phyloP scores from a whole-genome alignment of 2,113 vertebrate species.

The Eclectus roratus region DNA sequence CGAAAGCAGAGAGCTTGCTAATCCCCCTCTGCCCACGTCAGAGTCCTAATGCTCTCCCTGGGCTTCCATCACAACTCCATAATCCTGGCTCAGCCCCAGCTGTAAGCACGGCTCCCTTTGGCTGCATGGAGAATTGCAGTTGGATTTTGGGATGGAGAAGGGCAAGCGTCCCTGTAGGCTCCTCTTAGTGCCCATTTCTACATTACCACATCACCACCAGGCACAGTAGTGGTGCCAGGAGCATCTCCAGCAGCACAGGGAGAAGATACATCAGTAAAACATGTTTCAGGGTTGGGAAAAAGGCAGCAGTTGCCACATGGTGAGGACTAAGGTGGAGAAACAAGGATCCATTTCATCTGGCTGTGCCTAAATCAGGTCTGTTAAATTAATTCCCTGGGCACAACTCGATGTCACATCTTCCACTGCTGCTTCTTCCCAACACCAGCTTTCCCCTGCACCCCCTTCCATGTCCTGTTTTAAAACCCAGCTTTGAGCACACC shows the following conservation, averaged over 20 bases:
- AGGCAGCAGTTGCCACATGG: accelerated
- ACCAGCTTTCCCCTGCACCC: not conserved
- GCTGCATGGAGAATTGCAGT: accelerated
- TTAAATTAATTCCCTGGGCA: not conserved
- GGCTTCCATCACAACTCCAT: not conserved
- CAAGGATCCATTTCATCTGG: not conserved
- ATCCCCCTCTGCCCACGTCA: constrained; percentile 14
- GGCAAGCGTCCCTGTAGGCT: not conserved
- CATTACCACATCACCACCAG: not conserved
- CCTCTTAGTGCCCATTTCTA: not conserved
- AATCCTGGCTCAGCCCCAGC: not conserved
- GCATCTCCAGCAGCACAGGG: not conserved
- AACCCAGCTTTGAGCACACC: not conserved
- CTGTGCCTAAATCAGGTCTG: not conserved
- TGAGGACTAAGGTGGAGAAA: not conserved
- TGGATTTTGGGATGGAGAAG: not conserved
- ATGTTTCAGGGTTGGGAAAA: not conserved
- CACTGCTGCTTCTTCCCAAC: not conserved
- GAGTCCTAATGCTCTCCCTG: not conserved
- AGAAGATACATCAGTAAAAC: not conserved
- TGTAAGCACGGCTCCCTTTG: not conserved
- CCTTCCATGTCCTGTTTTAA: not conserved
- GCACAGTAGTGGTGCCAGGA: not conserved
- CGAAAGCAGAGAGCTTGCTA: not conserved
- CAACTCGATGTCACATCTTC: not conserved